A percentile compares a stretch with the other conserved stretches of the same genome.
These are phyloP conservation scores for Semnopithecus entellus DNA, from an alignment of 2,113 vertebrate species.

Conservation along the genomic window DNA sequence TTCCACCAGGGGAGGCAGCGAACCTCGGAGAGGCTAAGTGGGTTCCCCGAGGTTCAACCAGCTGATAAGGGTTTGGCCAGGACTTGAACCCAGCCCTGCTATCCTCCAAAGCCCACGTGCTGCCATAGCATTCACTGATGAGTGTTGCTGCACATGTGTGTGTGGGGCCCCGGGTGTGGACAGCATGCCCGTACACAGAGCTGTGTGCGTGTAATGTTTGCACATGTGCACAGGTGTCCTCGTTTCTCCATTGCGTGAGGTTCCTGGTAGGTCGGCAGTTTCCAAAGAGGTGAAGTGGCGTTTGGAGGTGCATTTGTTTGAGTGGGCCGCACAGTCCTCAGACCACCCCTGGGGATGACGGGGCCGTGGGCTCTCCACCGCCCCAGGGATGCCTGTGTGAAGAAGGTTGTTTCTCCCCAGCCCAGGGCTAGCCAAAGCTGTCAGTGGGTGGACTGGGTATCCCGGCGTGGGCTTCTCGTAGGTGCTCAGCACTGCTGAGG, in stretches of 20 bases:
- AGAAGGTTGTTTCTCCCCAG: fast-evolving
- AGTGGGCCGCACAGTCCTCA: fast-evolving
- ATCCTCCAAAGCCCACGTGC: fast-evolving
- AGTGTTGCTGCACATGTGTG: fast-evolving
- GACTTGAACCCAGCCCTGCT: not conserved
- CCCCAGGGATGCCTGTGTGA: not conserved
- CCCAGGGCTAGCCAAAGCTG: not conserved
- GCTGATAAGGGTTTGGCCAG: not conserved
- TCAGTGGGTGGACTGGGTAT: not conserved
- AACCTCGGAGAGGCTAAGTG: not conserved
- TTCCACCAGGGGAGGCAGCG: fast-evolving
- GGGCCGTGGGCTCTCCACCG: fast-evolving
- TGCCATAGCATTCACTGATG: fast-evolving
- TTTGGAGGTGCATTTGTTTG: not conserved
- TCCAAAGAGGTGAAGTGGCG: too few species aligned
- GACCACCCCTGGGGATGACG: fast-evolving
- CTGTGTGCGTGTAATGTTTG: fast-evolving
- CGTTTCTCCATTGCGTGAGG: not conserved
- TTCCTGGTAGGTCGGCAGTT: not conserved
- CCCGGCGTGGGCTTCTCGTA: fast-evolving
- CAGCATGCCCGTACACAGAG: fast-evolving
- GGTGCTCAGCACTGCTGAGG: not conserved
- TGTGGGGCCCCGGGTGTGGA: not conserved
- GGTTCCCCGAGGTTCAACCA: too few species aligned
- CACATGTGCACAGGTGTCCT: too few species aligned